These are phyloP conservation scores for Rhodophaea formosa DNA, from an alignment of 2,888 invertebrate species.

Conservation along the genomic window DNA sequence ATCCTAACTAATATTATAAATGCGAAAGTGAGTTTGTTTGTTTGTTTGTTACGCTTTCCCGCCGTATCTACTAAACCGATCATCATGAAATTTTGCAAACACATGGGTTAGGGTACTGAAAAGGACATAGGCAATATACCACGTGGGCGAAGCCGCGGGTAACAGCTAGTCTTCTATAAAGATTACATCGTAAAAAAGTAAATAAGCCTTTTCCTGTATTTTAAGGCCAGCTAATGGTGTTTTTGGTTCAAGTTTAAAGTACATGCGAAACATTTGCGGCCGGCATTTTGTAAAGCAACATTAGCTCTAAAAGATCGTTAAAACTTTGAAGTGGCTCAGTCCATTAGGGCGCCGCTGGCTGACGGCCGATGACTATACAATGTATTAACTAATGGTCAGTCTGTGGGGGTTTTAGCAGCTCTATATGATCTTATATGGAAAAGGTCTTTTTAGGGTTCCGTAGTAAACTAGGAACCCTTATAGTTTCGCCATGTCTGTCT, in stretches of 20 bases:
- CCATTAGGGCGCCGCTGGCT: constrained; percentile 57
- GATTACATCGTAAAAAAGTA: neutral
- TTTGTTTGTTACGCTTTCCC: no score
- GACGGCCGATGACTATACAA: constrained; percentile 45
- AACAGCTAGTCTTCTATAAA: no score
- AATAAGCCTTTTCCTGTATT: neutral
- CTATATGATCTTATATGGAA: neutral
- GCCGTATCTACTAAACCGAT: no score
- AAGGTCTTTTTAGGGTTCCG: no score
- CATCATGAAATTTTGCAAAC: no score
- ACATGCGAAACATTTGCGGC: constrained; percentile 50
- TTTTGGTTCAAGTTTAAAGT: constrained; percentile 39
- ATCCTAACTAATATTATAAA: no score
- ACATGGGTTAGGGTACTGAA: no score
- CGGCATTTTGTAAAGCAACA: constrained; percentile 59
- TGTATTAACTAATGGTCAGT: constrained; percentile 28
- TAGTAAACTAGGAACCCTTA: no score
- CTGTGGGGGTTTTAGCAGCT: constrained; percentile 3
- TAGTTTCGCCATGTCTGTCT: no score
- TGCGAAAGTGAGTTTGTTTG: no score
- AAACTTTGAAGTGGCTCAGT: constrained; percentile 70
- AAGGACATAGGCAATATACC: no score
- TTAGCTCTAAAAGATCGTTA: constrained; percentile 71
- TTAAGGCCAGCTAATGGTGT: constrained; percentile 29
- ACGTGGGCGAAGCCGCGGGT: no score